phyloP scores from a whole-genome alignment of 2,888 invertebrate species.

The Rhogogaster chlorosoma region DNA sequence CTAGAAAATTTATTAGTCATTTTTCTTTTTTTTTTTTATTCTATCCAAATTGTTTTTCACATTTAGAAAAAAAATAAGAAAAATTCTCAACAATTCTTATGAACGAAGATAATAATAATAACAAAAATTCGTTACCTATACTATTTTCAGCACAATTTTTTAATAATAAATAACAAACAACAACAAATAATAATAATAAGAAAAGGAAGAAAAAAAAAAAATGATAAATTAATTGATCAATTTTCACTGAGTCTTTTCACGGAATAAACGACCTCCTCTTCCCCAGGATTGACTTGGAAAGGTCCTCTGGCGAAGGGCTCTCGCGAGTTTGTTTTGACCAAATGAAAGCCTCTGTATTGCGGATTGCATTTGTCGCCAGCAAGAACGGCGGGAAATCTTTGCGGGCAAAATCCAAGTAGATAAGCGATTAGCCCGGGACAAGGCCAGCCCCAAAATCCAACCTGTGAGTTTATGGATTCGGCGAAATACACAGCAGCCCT shows the following conservation, averaged over 20 bases:
- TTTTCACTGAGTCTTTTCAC: not conserved
- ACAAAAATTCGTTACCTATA: not conserved
- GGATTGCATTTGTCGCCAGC: constrained; percentile 71
- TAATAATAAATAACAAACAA: not conserved
- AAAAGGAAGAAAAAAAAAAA: not conserved
- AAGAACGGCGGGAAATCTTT: constrained; percentile 73
- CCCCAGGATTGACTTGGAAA: constrained; percentile 74
- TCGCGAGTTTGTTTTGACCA: constrained; percentile 80
- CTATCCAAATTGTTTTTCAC: too few relatives aligned
- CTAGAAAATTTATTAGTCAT: too few relatives aligned
- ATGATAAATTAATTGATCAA: too few relatives aligned
- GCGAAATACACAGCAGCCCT: constrained; percentile 83
- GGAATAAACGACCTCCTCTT: constrained; percentile 17
- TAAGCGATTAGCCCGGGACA: constrained; percentile 82
- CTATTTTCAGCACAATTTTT: not conserved
- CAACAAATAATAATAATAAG: not conserved
- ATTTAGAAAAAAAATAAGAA: not conserved
- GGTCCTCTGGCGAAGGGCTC: constrained; percentile 82
- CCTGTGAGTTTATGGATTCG: constrained; percentile 82
- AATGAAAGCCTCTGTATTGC: constrained; percentile 78
- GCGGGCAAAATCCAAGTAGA: constrained; percentile 81
- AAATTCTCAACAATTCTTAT: not conserved
- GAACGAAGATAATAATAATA: not conserved
- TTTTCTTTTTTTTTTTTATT: too few relatives aligned
- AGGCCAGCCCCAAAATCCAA: constrained; percentile 85